Evolutionary conservation across 2,113 vertebrate genomes (phyloP), one percentile per base, ranked within the genome.

Genomic region (Dissostichus mawsoni): DNA sequence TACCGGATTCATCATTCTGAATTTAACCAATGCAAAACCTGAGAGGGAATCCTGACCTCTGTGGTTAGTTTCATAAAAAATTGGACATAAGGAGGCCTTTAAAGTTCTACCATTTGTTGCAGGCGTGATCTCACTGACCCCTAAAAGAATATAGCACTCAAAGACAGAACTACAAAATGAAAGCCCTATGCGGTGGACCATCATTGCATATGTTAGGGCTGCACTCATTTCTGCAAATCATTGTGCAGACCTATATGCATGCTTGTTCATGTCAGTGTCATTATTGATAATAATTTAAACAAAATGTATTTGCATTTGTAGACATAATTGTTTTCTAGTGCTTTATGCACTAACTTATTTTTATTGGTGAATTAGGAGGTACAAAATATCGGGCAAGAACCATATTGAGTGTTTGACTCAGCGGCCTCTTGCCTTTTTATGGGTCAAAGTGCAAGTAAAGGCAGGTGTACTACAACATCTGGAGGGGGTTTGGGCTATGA

Each of bases 391-490:
- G 36, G 36, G 36, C 1, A 41, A 8, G 36, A 41, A 0, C 51
- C 57, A 41, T 33, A 9, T 23, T 63, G 12, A 52, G 48, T 8
- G 23, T 51, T 25, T 20, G 58, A 52, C 36, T 12, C 7, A 23
- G 71, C n/a, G 62, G 29, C 44, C 41, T 66, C 58, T 55, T 57
- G 11, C 29, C 5, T 41, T 51, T 51, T 2, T 29, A 2, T 8
- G 20, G 12, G 9, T 72, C 67, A 57, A 29, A 29, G 29, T 29
- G 29, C 29, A 29, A 52, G 9, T 47, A 16, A 61, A 70, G 20
- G 25, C 83, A 77, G 78, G 69, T 78, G 20, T 51, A 48, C 64
- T n/a, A 65, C 57, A 67, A 73, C 72, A 83, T 74, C 80, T 73
- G 81, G 72, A 73, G 47, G 68, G 11, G 52, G 48, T 67, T 36